A percentile compares a stretch with the other conserved stretches of the same genome.
These are phyloP conservation scores for Stenoptilia bipunctidactyla DNA, from an alignment of 2,888 invertebrate genomes.

Conservation along the genomic window DNA sequence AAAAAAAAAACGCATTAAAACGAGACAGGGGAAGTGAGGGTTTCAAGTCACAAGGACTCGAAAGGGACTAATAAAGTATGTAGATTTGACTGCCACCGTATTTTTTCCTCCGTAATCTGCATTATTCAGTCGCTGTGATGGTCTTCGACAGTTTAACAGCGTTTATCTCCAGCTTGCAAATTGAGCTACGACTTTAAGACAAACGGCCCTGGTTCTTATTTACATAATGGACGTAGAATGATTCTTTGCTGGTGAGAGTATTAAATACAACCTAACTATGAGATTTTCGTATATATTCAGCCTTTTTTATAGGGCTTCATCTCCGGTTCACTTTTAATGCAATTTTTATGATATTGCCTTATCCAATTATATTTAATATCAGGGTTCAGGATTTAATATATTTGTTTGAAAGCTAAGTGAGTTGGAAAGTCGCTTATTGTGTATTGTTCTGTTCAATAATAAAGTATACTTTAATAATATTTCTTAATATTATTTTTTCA, in stretches of 20 bases:
- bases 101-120: conserved; percentile 71
- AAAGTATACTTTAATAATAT: too few relatives aligned
- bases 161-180: conserved; percentile 71
- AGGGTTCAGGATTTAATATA: too few relatives aligned
- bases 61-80: conserved; percentile 60
- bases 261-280: conserved; percentile 43
- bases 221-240: conserved; percentile 65
- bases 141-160: conserved; percentile 72
- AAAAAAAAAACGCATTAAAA: conserved; percentile 12
- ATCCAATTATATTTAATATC: too few relatives aligned
- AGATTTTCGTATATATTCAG: not conserved
- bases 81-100: conserved; percentile 68
- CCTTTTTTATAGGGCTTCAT: not conserved
- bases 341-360: too few relatives aligned
- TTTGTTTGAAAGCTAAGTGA: too few relatives aligned
- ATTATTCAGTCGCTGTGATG: conserved; percentile 72
- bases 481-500: too few relatives aligned
- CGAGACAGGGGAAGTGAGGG: not conserved
- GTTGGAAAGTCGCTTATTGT: too few relatives aligned
- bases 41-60: not conserved
- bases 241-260: conserved; percentile 61
- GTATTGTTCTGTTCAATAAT: too few relatives aligned
- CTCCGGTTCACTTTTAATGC: too few relatives aligned
- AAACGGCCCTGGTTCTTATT: conserved; percentile 70
- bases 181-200: conserved; percentile 72